phyloP scores from a whole-genome alignment of 2,797 vertebrate genomes.

The Lateolabrax maculatus region DNA sequence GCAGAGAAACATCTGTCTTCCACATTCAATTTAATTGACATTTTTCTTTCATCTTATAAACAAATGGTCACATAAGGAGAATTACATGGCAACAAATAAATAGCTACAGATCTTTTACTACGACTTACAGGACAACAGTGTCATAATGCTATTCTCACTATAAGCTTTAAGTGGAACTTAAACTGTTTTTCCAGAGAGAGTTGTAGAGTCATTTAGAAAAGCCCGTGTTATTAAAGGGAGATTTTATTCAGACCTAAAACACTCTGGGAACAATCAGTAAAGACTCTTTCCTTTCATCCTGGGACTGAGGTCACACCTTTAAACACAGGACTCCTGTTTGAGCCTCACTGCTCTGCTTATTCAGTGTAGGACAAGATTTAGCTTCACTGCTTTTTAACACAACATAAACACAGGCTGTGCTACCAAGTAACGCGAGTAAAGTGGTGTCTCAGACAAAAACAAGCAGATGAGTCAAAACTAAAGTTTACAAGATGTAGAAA shows the following conservation, averaged over 20 bases:
- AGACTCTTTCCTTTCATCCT: conserved; percentile 40
- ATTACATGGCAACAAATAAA: conserved; percentile 84
- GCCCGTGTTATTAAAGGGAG: conserved; percentile 79
- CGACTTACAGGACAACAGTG: conserved; percentile 84
- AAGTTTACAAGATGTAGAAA: conserved; percentile 26
- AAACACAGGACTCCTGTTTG: conserved; percentile 26
- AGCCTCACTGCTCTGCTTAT: conserved; percentile 26
- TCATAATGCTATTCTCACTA: conserved; percentile 82
- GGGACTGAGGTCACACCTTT: conserved; percentile 26
- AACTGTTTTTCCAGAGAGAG: conserved; percentile 67
- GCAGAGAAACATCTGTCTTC: conserved; percentile 82
- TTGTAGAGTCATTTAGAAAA: conserved; percentile 68
- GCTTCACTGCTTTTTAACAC: conserved; percentile 6
- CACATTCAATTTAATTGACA: conserved; percentile 84
- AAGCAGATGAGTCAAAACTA: conserved; percentile 23
- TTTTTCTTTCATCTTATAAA: conserved; percentile 81
- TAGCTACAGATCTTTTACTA: conserved; percentile 82
- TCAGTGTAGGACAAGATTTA: conserved; percentile 25
- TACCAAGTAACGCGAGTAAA: neutral
- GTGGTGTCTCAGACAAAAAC: conserved; percentile 24
- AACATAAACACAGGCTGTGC: conserved; percentile 9
- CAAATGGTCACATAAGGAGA: conserved; percentile 80
- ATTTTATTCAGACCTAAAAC: conserved; percentile 65
- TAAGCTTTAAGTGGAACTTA: conserved; percentile 76
- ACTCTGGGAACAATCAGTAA: conserved; percentile 53